These are phyloP conservation scores for Sipunculus nudus DNA, from an alignment of 2,888 invertebrate species.

Conservation along the genomic window DNA sequence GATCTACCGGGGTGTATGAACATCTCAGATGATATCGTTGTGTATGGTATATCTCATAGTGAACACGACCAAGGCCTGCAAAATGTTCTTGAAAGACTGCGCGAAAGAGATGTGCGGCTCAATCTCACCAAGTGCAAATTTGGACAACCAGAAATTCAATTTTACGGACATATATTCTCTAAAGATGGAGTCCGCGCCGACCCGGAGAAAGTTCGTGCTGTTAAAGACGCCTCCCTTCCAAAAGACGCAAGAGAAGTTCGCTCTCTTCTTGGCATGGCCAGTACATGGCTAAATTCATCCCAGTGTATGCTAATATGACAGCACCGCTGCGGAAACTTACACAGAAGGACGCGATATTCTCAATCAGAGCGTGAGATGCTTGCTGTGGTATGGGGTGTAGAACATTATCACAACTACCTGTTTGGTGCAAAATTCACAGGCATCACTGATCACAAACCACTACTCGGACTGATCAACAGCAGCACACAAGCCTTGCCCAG, in stretches of 20 bases:
- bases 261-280: slow-evolving; percentile 41
- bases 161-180: slow-evolving; percentile 8
- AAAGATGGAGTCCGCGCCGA: slow-evolving; percentile 28
- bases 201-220: slow-evolving; percentile 35
- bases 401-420: slow-evolving; percentile 3
- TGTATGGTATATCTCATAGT: slow-evolving; percentile 6
- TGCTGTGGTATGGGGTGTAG: slow-evolving; percentile 3
- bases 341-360: slow-evolving; percentile 21
- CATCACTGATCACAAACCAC: slow-evolving; percentile 13
- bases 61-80: slow-evolving; percentile 15
- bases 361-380: slow-evolving; percentile 12
- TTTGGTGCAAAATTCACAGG: slow-evolving; percentile 6
- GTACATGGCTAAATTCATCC: slow-evolving; percentile 42
- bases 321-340: slow-evolving; percentile 41
- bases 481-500: slow-evolving; percentile 29
- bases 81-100: slow-evolving; percentile 15
- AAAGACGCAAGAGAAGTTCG: slow-evolving; percentile 35
- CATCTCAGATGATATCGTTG: slow-evolving; percentile 23
- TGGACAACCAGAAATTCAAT: neutral
- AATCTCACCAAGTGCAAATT: slow-evolving; percentile 26
- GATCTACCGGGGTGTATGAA: slow-evolving; percentile 13
- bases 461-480: slow-evolving; percentile 10
- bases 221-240: slow-evolving; percentile 33
- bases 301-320: slow-evolving; percentile 32
- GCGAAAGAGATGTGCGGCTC: slow-evolving; percentile 20